Evolutionary conservation across 1,140 invertebrate genomes (phyloP).

Genomic region (Camponotus floridanus): DNA sequence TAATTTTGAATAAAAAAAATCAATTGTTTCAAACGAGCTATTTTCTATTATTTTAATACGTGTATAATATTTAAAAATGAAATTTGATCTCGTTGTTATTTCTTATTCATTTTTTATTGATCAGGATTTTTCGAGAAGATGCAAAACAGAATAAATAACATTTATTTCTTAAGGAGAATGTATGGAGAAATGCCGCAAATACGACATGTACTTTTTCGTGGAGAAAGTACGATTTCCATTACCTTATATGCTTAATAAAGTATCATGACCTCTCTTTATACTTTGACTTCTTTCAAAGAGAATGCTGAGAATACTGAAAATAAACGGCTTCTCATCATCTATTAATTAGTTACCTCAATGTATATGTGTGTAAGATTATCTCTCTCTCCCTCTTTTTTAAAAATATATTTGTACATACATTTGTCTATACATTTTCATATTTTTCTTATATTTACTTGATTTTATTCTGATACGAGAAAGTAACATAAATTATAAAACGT

Average conservation of each 20-base stretch:
- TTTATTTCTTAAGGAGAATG: background rate
- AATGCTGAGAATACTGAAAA: background rate
- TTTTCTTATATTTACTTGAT: too few relatives aligned
- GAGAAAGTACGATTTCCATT: constrained; percentile 21
- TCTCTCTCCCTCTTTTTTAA: too few relatives aligned
- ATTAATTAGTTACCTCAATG: background rate
- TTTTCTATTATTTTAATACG: constrained; percentile 27
- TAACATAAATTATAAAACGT: too few relatives aligned
- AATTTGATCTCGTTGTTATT: background rate
- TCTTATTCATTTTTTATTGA: constrained; percentile 12
- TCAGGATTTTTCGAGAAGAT: background rate
- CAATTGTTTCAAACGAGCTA: background rate
- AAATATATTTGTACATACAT: too few relatives aligned
- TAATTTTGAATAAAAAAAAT: constrained; percentile 17
- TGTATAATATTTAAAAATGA: constrained; percentile 1
- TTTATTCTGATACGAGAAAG: too few relatives aligned
- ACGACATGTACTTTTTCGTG: background rate
- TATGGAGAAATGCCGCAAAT: background rate
- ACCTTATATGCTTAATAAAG: constrained; percentile 19
- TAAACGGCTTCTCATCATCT: background rate
- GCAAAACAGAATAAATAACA: background rate
- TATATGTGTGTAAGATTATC: too few relatives aligned
- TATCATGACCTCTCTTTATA: constrained; percentile 12
- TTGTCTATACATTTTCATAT: too few relatives aligned
- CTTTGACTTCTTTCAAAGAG: background rate